These are phyloP conservation scores for Acropternis orthonyx DNA, from an alignment of 2,797 vertebrate genomes.

Conservation along the genomic window DNA sequence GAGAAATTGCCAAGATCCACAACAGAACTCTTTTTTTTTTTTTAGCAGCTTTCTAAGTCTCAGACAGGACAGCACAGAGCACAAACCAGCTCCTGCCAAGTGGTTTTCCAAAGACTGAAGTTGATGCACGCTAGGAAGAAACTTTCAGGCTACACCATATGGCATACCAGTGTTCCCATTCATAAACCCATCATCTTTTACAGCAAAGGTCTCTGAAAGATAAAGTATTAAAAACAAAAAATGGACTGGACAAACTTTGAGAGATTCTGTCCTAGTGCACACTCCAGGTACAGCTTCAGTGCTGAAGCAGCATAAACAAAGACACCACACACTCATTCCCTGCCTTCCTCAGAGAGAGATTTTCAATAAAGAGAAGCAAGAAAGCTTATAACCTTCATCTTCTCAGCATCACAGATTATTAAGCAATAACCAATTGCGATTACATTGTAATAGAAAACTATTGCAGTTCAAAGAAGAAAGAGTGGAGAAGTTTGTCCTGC, in stretches of 20 bases:
- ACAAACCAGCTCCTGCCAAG: background rate
- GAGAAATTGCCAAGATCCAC: background rate
- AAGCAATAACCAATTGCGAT: background rate
- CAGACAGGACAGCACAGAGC: background rate
- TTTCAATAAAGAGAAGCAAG: background rate
- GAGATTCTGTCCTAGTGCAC: background rate
- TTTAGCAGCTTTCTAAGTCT: background rate
- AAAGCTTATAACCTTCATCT: background rate
- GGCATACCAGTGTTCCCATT: background rate
- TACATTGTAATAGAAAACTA: background rate
- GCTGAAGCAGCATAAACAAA: background rate
- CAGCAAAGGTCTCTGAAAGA: background rate
- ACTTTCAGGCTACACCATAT: background rate
- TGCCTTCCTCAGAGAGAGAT: background rate
- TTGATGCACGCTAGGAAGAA: rapidly evolving
- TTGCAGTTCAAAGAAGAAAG: background rate
- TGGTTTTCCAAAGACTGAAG: background rate
- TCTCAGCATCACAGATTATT: background rate
- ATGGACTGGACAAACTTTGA: background rate
- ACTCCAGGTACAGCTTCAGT: background rate
- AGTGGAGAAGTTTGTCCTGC: background rate
- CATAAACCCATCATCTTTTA: background rate
- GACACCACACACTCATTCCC: background rate
- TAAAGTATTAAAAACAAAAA: background rate
- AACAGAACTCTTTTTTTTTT: background rate